Evolutionary conservation across 2,888 invertebrate species (phyloP).

Genomic region (Philopedon plagiatum): DNA sequence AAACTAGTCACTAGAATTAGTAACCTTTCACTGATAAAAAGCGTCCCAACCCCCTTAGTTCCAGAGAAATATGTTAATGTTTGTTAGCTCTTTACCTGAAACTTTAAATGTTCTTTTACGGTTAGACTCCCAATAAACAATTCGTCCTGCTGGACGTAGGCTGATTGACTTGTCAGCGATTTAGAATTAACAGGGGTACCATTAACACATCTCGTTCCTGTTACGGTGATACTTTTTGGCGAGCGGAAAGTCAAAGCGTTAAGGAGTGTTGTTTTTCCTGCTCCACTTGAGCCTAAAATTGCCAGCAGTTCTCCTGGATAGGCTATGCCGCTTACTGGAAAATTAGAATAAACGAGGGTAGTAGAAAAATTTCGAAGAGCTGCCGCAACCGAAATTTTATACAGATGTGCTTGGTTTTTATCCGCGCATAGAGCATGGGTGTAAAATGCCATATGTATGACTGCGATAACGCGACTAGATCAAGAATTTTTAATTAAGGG

Average conservation of each 20-base stretch:
- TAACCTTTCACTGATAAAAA: too few relatives aligned
- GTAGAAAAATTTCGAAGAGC: background rate
- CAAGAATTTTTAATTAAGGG: too few relatives aligned
- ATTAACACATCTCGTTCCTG: constrained; percentile 77
- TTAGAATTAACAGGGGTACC: constrained; percentile 82
- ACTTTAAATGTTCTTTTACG: constrained; percentile 89
- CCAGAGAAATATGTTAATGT: too few relatives aligned
- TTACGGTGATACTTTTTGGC: constrained; percentile 77
- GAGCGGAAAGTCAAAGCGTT: constrained; percentile 90
- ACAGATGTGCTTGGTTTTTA: too few relatives aligned
- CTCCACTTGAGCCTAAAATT: constrained; percentile 92
- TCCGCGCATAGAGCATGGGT: too few relatives aligned
- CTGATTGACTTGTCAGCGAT: constrained; percentile 82
- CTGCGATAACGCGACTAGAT: too few relatives aligned
- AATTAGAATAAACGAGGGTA: background rate
- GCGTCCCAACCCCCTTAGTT: too few relatives aligned
- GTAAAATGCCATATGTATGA: too few relatives aligned
- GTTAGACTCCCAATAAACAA: constrained; percentile 92
- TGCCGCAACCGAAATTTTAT: too few relatives aligned
- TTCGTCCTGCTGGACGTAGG: constrained; percentile 96
- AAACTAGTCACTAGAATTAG: too few relatives aligned
- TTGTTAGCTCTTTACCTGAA: constrained; percentile 85
- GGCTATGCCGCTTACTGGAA: constrained; percentile 78
- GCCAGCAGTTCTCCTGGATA: constrained; percentile 89
- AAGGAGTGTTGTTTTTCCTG: constrained; percentile 94